A percentile compares a stretch with the other conserved stretches of the same genome.
Evolutionary conservation across 30 jellyfish, hydroid and myxozoan genomes (phyloP).

Genomic region (Sanderia malayensis): DNA sequence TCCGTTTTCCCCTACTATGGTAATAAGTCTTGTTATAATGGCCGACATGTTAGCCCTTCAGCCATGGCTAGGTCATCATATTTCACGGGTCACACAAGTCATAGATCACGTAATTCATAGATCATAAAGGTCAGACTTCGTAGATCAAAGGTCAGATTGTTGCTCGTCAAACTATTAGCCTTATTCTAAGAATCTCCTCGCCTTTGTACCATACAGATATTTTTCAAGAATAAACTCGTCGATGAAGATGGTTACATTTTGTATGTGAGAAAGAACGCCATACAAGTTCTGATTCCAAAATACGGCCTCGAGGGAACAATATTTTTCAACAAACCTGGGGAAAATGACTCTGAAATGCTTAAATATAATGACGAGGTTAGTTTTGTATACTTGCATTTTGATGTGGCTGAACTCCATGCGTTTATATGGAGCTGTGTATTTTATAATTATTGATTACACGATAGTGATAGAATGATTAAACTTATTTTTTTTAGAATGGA

Average conservation of each 20-base stretch:
- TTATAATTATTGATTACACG: background rate
- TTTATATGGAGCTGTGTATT: background rate
- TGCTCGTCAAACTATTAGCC: too few species aligned
- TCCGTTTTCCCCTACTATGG: too few species aligned
- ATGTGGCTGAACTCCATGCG: too few species aligned
- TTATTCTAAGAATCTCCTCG: too few species aligned
- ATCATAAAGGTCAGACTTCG: too few species aligned
- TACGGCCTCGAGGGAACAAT: constrained; percentile 96
- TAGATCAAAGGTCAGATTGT: too few species aligned
- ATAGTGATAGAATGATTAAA: too few species aligned
- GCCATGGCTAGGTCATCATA: too few species aligned
- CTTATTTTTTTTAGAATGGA: constrained; percentile 46
- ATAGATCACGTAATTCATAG: too few species aligned
- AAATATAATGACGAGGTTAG: constrained; percentile 77
- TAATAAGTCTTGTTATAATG: too few species aligned
- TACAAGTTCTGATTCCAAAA: constrained; percentile 86
- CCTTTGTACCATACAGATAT: constrained; percentile 77
- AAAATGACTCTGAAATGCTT: constrained; percentile 43
- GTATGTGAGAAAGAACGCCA: constrained; percentile 82
- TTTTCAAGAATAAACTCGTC: constrained; percentile 52
- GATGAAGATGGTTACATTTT: constrained; percentile 78
- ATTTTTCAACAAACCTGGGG: constrained; percentile 39
- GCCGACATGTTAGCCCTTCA: too few species aligned
- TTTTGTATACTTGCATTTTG: background rate
- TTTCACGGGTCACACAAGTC: too few species aligned